Conservation (phyloP, 2,113 vertebrate genomes). For the Okapia johnstoni region DNA sequence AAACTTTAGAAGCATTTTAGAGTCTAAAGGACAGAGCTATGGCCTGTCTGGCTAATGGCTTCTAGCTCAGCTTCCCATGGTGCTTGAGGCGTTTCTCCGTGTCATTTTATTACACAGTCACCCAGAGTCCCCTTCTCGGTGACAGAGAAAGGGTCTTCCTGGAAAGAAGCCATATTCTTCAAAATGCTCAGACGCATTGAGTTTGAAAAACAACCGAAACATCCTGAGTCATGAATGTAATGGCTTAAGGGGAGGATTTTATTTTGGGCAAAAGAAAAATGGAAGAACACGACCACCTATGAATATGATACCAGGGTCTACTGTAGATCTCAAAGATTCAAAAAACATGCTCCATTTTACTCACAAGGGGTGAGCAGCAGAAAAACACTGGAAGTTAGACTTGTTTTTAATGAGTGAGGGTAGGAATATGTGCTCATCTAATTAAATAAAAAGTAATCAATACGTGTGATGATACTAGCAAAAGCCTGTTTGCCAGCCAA, state of each 20-base stretch:
- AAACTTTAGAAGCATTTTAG: not conserved
- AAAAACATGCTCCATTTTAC: not conserved
- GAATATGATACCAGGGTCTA: not conserved
- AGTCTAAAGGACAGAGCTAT: rapidly evolving
- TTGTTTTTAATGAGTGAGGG: not conserved
- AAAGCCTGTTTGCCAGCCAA: not conserved
- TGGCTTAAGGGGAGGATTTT: not conserved
- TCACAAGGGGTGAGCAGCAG: rapidly evolving
- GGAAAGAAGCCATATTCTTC: not conserved
- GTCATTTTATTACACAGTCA: not conserved
- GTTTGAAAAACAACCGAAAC: not conserved
- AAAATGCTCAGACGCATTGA: not conserved
- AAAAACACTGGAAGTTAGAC: not conserved
- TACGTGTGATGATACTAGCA: rapidly evolving
- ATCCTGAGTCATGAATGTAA: not conserved
- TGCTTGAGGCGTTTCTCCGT: rapidly evolving
- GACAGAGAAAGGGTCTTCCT: not conserved
- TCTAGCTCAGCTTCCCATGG: rapidly evolving
- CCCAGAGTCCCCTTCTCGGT: not conserved
- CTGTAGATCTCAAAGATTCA: not conserved
- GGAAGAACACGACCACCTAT: not conserved
- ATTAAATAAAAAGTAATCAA: not conserved
- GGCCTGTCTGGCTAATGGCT: rapidly evolving
- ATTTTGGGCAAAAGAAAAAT: not conserved
- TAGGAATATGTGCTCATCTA: not conserved